These are phyloP conservation scores for Mystacornis crossleyi DNA, from an alignment of 2,113 vertebrate species.

Conservation along the genomic window DNA sequence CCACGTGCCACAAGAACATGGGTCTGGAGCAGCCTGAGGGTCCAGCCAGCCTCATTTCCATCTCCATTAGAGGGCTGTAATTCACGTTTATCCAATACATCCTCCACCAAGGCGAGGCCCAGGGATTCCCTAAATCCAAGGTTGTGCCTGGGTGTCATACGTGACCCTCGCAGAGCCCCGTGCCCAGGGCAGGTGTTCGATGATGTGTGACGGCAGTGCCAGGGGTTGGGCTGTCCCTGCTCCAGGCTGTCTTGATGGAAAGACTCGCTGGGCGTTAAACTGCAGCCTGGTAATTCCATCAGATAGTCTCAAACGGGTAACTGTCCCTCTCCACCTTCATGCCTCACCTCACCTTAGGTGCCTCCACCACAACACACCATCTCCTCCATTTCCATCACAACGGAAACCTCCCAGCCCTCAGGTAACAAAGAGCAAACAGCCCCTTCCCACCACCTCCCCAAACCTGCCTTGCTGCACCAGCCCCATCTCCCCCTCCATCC, in stretches of 20 bases:
- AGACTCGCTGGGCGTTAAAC: neutral
- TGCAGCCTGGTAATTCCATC: neutral
- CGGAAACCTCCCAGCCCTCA: neutral
- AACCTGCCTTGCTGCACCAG: rapidly evolving
- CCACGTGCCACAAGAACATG: neutral
- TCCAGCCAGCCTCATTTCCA: neutral
- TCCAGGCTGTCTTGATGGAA: neutral
- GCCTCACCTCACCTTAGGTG: rapidly evolving
- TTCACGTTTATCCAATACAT: neutral
- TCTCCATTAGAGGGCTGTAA: neutral
- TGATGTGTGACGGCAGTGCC: neutral
- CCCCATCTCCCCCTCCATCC: neutral
- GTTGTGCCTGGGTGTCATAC: rapidly evolving
- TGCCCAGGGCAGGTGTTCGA: rapidly evolving
- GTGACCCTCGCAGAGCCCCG: rapidly evolving
- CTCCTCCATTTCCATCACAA: neutral
- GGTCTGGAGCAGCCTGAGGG: neutral
- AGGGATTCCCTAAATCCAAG: neutral
- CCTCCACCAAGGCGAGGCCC: neutral
- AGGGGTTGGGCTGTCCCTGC: neutral
- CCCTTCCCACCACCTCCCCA: neutral
- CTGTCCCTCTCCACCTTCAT: neutral
- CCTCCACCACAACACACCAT: neutral
- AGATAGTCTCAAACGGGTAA: rapidly evolving
- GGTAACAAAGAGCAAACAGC: rapidly evolving